Base-by-base conservation (phyloP, 2,797 vertebrate genomes). In the Lates japonicus region DNA sequence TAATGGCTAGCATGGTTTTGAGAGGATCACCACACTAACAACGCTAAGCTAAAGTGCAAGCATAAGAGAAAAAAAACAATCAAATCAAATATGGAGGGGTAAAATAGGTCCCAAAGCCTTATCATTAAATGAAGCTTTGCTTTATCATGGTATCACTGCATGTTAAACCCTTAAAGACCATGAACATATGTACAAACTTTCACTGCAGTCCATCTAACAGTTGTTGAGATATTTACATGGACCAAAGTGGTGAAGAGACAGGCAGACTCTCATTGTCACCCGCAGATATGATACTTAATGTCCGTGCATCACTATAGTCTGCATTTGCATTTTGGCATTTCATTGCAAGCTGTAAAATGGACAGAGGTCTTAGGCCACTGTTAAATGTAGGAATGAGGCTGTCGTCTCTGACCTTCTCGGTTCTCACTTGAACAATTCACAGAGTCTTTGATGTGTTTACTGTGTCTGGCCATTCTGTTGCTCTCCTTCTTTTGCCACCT, bases 401-500 rank as follows among this genome's bases (percentile, higher is more conserved):
- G 4, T 5, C 31, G 69, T 55, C 58, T 58, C 52, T 61, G 73
- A 76, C 76, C 37, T 80, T 61, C 72, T 78, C 25, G 9, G 25
- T 60, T 78, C 73, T 78, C 63, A 52, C 57, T 80, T 62, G 12
- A 52, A 68, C 29, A 64, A n/a, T 69, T 5, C 49, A 59, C 29
- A 29, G 12, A 22, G 5, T 60, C 17, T 52, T 69, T 64, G 80
- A 72, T 58, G 64, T 67, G 65, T 81, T 90, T 76, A 78, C 82
- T 52, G 76, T 54, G 52, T 74, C 72, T 37, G 68, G 70, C 72
- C 69, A 25, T 46, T 71, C 67, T 70, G 81, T 83, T 74, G 20
- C 64, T 63, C 66, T 67, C 22, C 41, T 31, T 85, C 77, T 76
- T 76, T 51, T 5, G 22, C 42, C 71, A 86, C 78, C 64, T 81